A percentile compares a stretch with the other conserved stretches of the same genome.
Evolutionary conservation across 2,888 invertebrate species (phyloP).

Genomic region (Drosophila nr. medialis): DNA sequence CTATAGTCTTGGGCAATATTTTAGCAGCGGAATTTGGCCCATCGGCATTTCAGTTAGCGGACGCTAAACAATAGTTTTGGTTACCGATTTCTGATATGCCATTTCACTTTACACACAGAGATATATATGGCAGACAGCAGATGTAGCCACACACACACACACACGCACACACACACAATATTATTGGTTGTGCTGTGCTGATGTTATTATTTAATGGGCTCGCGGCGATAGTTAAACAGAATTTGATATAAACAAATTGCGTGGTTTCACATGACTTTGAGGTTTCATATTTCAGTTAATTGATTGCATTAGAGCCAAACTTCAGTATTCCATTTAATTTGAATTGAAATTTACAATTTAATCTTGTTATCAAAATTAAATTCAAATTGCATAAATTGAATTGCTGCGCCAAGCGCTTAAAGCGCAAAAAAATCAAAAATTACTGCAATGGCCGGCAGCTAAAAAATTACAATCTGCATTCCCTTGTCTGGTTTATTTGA

Average conservation of each 20-base stretch:
- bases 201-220: slow-evolving; percentile 49
- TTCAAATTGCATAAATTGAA: slow-evolving; percentile 29
- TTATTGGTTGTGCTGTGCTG: slow-evolving; percentile 20
- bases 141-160: slow-evolving; percentile 2
- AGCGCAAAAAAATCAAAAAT: background rate
- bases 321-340: slow-evolving; percentile 23
- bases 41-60: slow-evolving; percentile 59
- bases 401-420: slow-evolving; percentile 6
- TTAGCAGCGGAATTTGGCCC: slow-evolving; percentile 46
- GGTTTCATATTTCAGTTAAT: slow-evolving; percentile 42
- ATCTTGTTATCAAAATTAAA: slow-evolving; percentile 7
- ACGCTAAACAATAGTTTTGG: slow-evolving; percentile 62
- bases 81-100: slow-evolving; percentile 46
- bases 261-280: slow-evolving; percentile 36
- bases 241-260: slow-evolving; percentile 61
- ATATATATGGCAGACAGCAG: slow-evolving; percentile 9
- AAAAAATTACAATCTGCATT: background rate
- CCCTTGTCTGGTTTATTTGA: too few species aligned
- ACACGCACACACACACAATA: background rate
- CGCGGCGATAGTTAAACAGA: slow-evolving; percentile 67
- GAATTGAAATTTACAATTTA: slow-evolving; percentile 28
- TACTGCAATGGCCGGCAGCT: background rate
- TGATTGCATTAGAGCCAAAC: slow-evolving; percentile 31
- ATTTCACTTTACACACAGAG: background rate
- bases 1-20: slow-evolving; percentile 58